Conservation (phyloP, 2,888 invertebrate genomes). For the Coenonympha glycerion region DNA sequence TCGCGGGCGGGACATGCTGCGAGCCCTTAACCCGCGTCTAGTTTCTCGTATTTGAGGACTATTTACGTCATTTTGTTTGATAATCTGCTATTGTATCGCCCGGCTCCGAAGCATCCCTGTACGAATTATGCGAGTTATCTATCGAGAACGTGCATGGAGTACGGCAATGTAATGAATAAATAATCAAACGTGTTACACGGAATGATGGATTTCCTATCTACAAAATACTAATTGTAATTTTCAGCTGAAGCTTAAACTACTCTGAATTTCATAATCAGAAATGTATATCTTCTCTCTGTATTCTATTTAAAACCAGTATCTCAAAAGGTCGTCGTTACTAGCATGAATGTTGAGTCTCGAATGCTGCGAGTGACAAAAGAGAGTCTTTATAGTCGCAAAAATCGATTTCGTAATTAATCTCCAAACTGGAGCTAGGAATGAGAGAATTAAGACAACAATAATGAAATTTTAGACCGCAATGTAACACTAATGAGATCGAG, state of each 20-base stretch:
- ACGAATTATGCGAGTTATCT: slow-evolving; percentile 73
- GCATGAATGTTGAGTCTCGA: neutral
- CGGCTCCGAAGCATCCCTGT: slow-evolving; percentile 59
- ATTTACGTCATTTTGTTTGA: slow-evolving; percentile 74
- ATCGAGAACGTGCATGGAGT: slow-evolving; percentile 65
- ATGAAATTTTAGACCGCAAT: too few relatives aligned
- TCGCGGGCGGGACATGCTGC: slow-evolving; percentile 62
- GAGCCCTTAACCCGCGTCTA: slow-evolving; percentile 69
- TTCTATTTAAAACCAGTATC: neutral
- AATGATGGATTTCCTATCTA: slow-evolving; percentile 27
- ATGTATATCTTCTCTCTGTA: neutral
- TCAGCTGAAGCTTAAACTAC: slow-evolving; percentile 21
- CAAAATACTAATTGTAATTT: slow-evolving; percentile 15
- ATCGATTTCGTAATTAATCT: neutral
- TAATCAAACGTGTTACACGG: slow-evolving; percentile 35
- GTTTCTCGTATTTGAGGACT: slow-evolving; percentile 65
- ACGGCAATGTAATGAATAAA: slow-evolving; percentile 64
- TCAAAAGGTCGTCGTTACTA: neutral
- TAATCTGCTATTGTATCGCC: slow-evolving; percentile 73
- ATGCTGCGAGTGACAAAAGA: neutral
- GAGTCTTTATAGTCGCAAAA: neutral
- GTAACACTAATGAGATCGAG: too few relatives aligned
- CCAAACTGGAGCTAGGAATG: neutral
- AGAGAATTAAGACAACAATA: neutral
- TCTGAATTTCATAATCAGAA: slow-evolving; percentile 4